phyloP scores from a whole-genome alignment of 2,113 vertebrate species.

The Rhagologus leucostigma region DNA sequence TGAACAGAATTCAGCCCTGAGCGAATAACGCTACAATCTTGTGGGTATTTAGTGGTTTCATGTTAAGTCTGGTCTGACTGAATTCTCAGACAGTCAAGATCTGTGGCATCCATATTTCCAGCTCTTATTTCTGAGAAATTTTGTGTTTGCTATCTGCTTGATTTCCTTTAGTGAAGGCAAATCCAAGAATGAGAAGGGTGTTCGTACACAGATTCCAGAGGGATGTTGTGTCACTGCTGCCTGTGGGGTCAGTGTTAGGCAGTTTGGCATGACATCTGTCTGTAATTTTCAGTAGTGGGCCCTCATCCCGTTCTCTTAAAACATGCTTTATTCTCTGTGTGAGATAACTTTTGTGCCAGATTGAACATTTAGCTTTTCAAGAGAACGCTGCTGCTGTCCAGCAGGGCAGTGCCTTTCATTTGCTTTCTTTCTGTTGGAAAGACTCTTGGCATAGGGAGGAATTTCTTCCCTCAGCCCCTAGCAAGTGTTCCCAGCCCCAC shows the following conservation, averaged over 20 bases:
- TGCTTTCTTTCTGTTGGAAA: not conserved
- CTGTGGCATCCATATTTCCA: not conserved
- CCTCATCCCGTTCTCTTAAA: not conserved
- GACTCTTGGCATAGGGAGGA: not conserved
- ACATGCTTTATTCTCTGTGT: not conserved
- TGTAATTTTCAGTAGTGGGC: not conserved
- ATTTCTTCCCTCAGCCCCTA: not conserved
- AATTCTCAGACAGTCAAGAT: not conserved
- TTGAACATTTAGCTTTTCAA: not conserved
- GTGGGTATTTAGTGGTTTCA: not conserved
- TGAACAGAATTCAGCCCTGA: not conserved
- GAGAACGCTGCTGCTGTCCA: rapidly evolving
- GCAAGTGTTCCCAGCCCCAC: not conserved
- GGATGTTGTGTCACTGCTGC: rapidly evolving
- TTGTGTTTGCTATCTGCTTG: not conserved
- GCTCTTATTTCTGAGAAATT: not conserved
- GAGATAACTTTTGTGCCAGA: not conserved
- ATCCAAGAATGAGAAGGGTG: not conserved
- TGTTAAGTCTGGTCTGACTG: not conserved
- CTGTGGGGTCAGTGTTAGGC: not conserved
- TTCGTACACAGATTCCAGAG: not conserved
- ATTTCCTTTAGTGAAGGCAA: not conserved
- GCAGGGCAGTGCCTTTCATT: not conserved
- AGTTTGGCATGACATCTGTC: not conserved
- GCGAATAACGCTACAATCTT: not conserved